Percentiles rank a stretch among this genome's conserved stretches.
phyloP scores from a whole-genome alignment of 2,113 vertebrate genomes.

The Nanorana parkeri region DNA sequence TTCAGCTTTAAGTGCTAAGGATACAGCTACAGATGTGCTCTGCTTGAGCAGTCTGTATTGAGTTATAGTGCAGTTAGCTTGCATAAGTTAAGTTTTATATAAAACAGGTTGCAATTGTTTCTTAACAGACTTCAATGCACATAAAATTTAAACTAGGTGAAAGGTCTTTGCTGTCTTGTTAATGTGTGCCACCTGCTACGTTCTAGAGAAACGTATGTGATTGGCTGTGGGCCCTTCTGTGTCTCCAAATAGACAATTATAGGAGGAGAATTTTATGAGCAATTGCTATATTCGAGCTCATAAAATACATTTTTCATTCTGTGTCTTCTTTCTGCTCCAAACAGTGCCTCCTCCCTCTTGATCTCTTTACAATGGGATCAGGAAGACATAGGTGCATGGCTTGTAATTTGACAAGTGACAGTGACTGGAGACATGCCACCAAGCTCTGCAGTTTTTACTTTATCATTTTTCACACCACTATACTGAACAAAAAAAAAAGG shows the following conservation, averaged over 20 bases:
- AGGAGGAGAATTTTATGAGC: not conserved
- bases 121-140: constrained; percentile 8
- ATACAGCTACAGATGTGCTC: too few relatives aligned
- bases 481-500: constrained; percentile 1
- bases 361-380: constrained; percentile 23
- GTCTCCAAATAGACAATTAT: constrained; percentile 3
- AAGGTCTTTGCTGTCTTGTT: constrained; percentile 17
- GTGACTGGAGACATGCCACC: constrained; percentile 44
- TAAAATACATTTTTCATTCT: constrained; percentile 15
- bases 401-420: constrained; percentile 52
- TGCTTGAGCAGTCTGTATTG: too few relatives aligned
- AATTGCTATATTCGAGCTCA: constrained; percentile 20
- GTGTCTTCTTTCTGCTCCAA: not conserved
- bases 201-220: constrained; percentile 1
- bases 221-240: constrained; percentile 7
- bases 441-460: constrained; percentile 37
- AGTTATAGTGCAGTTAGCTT: too few relatives aligned
- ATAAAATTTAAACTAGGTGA: not conserved
- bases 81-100: too few relatives aligned
- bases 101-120: too few relatives aligned
- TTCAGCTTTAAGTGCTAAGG: too few relatives aligned
- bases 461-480: constrained; percentile 52
- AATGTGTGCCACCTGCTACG: constrained; percentile 28
- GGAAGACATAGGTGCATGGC: constrained; percentile 38
- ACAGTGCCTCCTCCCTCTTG: not conserved